Evolutionary conservation across 2,888 invertebrate genomes (phyloP).

Genomic region (Hipparchia semele): DNA sequence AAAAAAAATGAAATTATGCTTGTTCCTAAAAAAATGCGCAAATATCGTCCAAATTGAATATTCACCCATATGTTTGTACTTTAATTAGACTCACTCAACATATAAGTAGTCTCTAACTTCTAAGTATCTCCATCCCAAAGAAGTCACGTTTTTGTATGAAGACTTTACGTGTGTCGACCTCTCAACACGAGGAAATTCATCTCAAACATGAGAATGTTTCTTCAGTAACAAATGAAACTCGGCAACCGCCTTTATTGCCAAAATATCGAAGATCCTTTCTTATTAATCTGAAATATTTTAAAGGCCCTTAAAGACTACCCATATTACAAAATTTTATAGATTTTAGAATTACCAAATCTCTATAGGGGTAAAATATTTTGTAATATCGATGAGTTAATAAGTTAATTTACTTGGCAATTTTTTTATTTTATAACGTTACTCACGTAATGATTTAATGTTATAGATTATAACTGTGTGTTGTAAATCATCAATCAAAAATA

Average conservation of each 20-base stretch:
- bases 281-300: neutral
- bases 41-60: too few relatives aligned
- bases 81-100: conserved; percentile 28
- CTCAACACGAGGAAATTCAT: conserved; percentile 10
- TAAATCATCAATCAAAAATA: too few relatives aligned
- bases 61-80: conserved; percentile 24
- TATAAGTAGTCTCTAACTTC: conserved; percentile 23
- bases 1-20: too few relatives aligned
- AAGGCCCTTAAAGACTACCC: neutral
- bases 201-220: conserved; percentile 7
- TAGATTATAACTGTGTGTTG: too few relatives aligned
- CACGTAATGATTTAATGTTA: too few relatives aligned
- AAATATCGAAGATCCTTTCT: neutral
- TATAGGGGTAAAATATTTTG: too few relatives aligned
- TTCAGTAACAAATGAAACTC: conserved; percentile 5
- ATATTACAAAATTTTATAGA: neutral
- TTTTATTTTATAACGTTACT: too few relatives aligned
- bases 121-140: conserved; percentile 20
- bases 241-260: neutral
- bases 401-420: too few relatives aligned
- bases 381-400: too few relatives aligned
- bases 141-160: conserved; percentile 29
- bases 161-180: conserved; percentile 19
- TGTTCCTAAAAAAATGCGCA: too few relatives aligned
- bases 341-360: too few relatives aligned